Conservation (phyloP, 2,797 vertebrate species). For the Petrocephalus schoutedeni region DNA sequence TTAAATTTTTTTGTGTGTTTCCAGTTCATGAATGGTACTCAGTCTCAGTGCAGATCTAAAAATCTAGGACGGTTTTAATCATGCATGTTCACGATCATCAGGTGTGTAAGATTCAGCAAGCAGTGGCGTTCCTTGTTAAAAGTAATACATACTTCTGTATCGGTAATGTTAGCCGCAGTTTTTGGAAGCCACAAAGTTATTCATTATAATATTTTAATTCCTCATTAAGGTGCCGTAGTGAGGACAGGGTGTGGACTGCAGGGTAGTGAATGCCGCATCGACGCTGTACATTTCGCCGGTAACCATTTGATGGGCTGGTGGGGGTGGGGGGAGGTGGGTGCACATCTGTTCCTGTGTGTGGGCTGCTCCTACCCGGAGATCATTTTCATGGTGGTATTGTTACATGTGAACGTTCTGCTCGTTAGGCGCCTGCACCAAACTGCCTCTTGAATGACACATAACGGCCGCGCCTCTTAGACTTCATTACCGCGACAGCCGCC, state of each 20-base stretch:
- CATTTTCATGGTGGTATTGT: not conserved
- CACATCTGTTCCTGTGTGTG: not conserved
- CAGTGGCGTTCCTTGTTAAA: not conserved
- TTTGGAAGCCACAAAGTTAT: not conserved
- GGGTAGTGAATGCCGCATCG: not conserved
- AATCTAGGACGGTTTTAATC: not conserved
- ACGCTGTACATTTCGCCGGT: not conserved
- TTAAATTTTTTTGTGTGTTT: not conserved
- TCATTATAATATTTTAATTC: not conserved
- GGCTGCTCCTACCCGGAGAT: slow-evolving; percentile 2
- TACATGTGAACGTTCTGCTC: slow-evolving; percentile 2
- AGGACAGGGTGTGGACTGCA: not conserved
- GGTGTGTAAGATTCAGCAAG: not conserved
- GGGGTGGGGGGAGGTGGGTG: not conserved
- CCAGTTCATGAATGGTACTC: not conserved
- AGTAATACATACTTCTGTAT: not conserved
- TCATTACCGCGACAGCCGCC: slow-evolving; percentile 25
- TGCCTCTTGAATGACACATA: slow-evolving; percentile 18
- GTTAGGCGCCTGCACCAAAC: not conserved
- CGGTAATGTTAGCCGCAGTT: not conserved
- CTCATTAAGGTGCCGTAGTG: not conserved
- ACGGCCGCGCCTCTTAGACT: slow-evolving; percentile 10
- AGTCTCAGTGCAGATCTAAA: not conserved
- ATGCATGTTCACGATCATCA: not conserved
- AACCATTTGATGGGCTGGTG: not conserved